These are phyloP conservation scores for Leptinotarsa texana DNA, from an alignment of 1,140 invertebrate genomes.

Conservation along the genomic window DNA sequence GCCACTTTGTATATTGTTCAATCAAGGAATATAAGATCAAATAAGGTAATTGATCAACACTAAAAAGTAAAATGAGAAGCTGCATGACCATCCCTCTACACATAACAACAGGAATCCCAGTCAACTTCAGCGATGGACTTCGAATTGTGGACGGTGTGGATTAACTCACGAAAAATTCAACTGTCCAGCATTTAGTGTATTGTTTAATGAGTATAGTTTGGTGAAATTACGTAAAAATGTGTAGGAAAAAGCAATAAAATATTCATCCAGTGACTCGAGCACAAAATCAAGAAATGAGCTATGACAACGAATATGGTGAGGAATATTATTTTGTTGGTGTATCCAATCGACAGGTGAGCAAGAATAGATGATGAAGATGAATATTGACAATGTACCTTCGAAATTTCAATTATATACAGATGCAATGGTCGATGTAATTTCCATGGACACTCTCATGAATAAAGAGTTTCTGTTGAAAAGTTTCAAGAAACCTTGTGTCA, in stretches of 20 bases:
- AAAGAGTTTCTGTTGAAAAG: background rate
- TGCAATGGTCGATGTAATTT: background rate
- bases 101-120: background rate
- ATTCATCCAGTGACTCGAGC: background rate
- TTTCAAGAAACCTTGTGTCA: background rate
- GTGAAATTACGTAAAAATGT: background rate
- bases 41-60: no score
- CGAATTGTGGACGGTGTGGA: background rate
- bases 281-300: background rate
- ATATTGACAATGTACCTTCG: background rate
- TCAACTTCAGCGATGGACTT: no score
- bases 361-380: background rate
- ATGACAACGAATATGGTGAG: background rate
- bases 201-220: background rate
- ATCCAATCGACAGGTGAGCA: background rate
- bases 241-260: background rate
- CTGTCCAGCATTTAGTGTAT: background rate
- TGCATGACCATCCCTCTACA: no score
- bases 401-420: no score
- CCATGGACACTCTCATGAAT: background rate
- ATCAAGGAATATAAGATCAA: background rate
- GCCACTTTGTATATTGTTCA: background rate
- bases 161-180: background rate
- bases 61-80: no score
- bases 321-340: constrained; percentile 1